Base-by-base conservation (phyloP, 2,888 invertebrate species). In the Melolontha melolontha region DNA sequence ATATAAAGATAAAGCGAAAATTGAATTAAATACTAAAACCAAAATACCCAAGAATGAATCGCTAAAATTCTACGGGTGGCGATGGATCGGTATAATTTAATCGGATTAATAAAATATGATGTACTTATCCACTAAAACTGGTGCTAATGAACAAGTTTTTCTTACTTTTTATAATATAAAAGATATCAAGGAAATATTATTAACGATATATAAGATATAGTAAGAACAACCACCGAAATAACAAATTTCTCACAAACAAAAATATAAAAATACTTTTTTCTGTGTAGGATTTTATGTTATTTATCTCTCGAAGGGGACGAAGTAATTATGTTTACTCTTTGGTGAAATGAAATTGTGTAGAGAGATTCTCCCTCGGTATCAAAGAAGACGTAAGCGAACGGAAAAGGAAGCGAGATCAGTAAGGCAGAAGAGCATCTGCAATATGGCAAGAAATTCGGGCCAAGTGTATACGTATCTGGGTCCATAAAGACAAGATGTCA, bases 401-500 rank as follows among this genome's bases (percentile, higher is more conserved):
- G 67, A 63, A 69, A 70, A 70, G 68, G 64, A 64, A 71, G 67
- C 70, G 67, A 70, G 64, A 70, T 65, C 71, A 69, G 70, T 64
- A 72, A 69, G 70, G 67, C 70, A 73, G 69, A 71, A 70, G 71
- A 75, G 75, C 75, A 75, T 75, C 75, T 75, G 77, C 77, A 77
- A 77, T 77, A 77, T 76, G 76, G 74, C 77, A 78, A 75, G 78
- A 76, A 75, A 79, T 79, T 77, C 76, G 75, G 76, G 76, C 74
- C 75, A 72, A 76, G 16, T 16, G 75, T 75, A 75, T 76, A 78
- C 77, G 71, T 76, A 75, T 78, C 76, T 75, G 74, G 79, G 76
- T 78, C 80, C 80, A 81, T 82, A 82, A 82, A 82, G 80, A 79
- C 81, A 81, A 81, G 80, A 82, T 82, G 82, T 80, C 81, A 80